Conservation (phyloP, 2,797 vertebrate species). For the Eurystomus glaucurus region DNA sequence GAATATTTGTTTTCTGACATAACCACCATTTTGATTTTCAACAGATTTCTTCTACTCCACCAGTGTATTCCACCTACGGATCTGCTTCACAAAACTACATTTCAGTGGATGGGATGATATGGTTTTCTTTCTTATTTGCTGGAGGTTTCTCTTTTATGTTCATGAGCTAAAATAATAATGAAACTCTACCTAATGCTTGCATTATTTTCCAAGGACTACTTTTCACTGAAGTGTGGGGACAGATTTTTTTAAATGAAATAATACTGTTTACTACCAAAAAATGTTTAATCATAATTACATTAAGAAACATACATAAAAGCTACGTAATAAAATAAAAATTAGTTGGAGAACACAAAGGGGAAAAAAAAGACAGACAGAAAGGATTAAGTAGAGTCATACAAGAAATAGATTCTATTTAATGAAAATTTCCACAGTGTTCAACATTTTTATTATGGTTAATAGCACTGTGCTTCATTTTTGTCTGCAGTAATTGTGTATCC, state of each 20-base stretch:
- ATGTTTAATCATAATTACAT: conserved; percentile 89
- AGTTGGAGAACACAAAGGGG: conserved; percentile 81
- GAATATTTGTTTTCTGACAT: not conserved
- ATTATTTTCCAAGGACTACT: conserved; percentile 69
- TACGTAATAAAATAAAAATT: conserved; percentile 88
- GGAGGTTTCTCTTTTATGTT: not conserved
- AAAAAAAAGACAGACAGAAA: conserved; percentile 76
- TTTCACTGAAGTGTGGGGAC: conserved; percentile 45
- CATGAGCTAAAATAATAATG: conserved; percentile 61
- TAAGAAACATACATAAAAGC: conserved; percentile 88
- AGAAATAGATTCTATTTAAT: conserved; percentile 90
- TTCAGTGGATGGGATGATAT: not conserved
- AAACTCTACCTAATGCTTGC: conserved; percentile 71
- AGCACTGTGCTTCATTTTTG: conserved; percentile 88
- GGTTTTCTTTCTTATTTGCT: conserved; percentile 47
- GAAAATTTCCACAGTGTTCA: conserved; percentile 90
- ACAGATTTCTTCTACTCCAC: not conserved
- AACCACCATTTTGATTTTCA: not conserved
- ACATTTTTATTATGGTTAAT: conserved; percentile 91
- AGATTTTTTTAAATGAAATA: conserved; percentile 71
- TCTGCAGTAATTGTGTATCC: conserved; percentile 88
- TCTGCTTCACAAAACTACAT: not conserved
- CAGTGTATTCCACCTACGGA: not conserved
- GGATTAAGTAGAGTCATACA: conserved; percentile 90
- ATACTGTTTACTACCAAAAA: conserved; percentile 77